Base-by-base conservation (phyloP, 2,113 vertebrate species). In the Salvelinus alpinus region DNA sequence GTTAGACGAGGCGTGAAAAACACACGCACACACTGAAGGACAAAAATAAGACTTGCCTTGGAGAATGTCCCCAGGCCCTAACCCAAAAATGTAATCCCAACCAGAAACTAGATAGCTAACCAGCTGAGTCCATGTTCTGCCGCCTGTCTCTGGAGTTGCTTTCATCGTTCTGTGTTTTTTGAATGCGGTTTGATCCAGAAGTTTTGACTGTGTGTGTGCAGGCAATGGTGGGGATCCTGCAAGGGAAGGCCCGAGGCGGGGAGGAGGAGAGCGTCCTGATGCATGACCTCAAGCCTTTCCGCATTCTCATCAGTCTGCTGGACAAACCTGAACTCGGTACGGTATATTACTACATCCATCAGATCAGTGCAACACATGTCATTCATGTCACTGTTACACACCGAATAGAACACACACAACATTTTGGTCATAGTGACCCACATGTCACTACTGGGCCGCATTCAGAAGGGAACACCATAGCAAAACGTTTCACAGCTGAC, bases 251-350 rank as follows among this genome's bases (percentile, higher is more conserved):
- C 71, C 81, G 92, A 31, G 95, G 95, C 20, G 95, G 95, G 83
- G 95, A 98, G 87, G 94, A 95, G 80, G 98, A 99, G 85, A 98
- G 94, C 77, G 90, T 95, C 1, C 90, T 97, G 82, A 97, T 95
- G 94, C 97, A 98, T 47, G 97, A 99, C 87, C 93, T 99, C 72
- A 99, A 99, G 90, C 98, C 98, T 16, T 99, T 99, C 84, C 96
- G 98, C 74, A 99, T 99, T 92, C 95, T 99, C 79, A 98, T 99
- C 89, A 99, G 97, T 89, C 93, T 99, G 74, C 90, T 99, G 90
- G 98, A 99, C 91, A 99, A 99, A 87, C 98, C 98, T 71, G 98
- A 99, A 81, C 93, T 99, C 74, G 98, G 97, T 98, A 96, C 88
- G 14, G 84, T 57, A 80, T 0, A 51, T 22, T 48, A 48, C 24